Evolutionary conservation across 2,113 vertebrate species (phyloP), one percentile per base, ranked within the genome.

Genomic region (Rhynchomys soricoides): DNA sequence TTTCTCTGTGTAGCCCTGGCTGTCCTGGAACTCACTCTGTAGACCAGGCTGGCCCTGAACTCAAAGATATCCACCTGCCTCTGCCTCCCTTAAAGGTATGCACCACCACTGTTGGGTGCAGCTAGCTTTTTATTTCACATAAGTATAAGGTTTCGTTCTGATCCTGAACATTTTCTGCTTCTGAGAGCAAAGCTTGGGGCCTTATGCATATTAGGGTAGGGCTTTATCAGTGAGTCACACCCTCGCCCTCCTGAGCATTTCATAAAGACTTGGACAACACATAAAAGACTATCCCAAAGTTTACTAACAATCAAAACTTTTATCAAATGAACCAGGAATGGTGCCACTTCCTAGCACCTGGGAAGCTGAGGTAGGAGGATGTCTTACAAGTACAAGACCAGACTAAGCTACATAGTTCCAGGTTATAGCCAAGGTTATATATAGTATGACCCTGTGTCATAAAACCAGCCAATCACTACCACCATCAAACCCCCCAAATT

Each of bases 281-380:
- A 74, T 40, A 79, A 64, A 95, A 83, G 94, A 87, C 85, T 86
- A 21, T 6, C 81, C 34, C 70, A 92, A 4, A 70, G 94, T 95
- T 97, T 96, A 91, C 55, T 94, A 21, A 94, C 43, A 93, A 62
- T 87, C 34, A 94, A 91, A 95, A 40, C 7, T 71, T 50, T n/a
- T 40, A 87, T 52, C 66, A 87, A n/a, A 87, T 52, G 85, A 71
- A 34, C 66, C 0, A 26, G 66, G 12, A 71, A 37, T 70, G 21
- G 29, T 70, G 17, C 17, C 62, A 50, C 17, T 48, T 68, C 64
- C 64, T 26, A 87, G 64, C 45, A 86, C 85, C 10, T 70, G 85
- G 45, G 45, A 70, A 52, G 19, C 85, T 87, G 86, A 73, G 48
- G 21, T 55, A 87, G 48, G 34, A 87, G 40, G 16, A 45, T 85